Conservation (phyloP, 2,888 invertebrate species). For the Drosophila infuscata region DNA sequence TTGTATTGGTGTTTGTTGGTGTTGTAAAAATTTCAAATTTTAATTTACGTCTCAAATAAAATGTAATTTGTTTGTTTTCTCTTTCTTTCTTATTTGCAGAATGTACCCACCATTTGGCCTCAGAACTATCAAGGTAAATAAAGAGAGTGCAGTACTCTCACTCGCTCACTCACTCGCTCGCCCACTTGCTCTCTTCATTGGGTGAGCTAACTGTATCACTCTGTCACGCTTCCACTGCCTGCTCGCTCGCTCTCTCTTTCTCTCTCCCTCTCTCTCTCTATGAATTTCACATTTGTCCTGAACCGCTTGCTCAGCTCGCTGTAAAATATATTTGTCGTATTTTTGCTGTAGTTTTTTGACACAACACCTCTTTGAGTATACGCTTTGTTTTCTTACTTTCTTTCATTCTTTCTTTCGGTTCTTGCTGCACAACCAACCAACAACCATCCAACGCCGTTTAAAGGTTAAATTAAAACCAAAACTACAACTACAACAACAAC, state of each 20-base stretch:
- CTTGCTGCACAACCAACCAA: constrained; percentile 47
- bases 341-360: constrained; percentile 39
- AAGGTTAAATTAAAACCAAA: constrained; percentile 39
- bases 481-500: constrained; percentile 27
- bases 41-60: neutral
- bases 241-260: constrained; percentile 1
- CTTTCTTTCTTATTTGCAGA: constrained; percentile 68
- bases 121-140: constrained; percentile 86
- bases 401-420: constrained; percentile 59
- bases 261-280: constrained; percentile 14
- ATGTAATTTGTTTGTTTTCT: neutral
- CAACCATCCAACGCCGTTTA: constrained; percentile 39
- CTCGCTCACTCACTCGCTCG: neutral
- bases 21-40: neutral
- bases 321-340: constrained; percentile 31
- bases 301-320: constrained; percentile 30
- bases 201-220: constrained; percentile 6
- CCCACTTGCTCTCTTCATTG: neutral
- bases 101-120: constrained; percentile 86
- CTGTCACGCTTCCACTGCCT: constrained; percentile 15
- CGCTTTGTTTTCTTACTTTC: constrained; percentile 67
- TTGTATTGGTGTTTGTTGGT: neutral
- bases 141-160: constrained; percentile 24
- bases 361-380: constrained; percentile 52
- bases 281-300: constrained; percentile 11